phyloP scores from a whole-genome alignment of 2,888 invertebrate genomes.

The Holacanthella duospinosa region DNA sequence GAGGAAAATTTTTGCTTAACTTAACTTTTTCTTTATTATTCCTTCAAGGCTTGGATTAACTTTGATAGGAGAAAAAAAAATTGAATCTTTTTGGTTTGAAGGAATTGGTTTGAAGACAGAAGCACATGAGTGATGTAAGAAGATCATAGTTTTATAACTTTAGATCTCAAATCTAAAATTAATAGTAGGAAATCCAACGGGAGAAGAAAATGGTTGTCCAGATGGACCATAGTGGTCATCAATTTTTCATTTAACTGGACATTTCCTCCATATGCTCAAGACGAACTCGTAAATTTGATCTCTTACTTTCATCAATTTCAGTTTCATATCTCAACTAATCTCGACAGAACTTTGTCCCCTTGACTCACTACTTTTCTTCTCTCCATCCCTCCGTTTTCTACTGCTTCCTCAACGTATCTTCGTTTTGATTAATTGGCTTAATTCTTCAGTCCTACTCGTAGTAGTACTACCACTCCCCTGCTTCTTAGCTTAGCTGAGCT shows the following conservation, averaged over 20 bases:
- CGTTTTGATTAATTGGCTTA: neutral
- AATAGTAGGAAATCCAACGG: too few species aligned
- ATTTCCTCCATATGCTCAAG: neutral
- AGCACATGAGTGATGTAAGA: too few species aligned
- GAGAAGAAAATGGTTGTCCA: too few species aligned
- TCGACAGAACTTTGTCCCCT: neutral
- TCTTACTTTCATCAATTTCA: neutral
- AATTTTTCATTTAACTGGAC: slow-evolving; percentile 4
- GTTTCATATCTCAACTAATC: neutral
- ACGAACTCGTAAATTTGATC: neutral
- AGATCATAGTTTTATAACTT: too few species aligned
- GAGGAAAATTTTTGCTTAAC: too few species aligned
- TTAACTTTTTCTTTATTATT: too few species aligned
- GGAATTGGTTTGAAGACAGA: too few species aligned
- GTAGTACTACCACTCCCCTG: neutral
- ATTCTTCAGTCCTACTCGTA: neutral
- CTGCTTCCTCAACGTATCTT: neutral
- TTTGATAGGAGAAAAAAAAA: too few species aligned
- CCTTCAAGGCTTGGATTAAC: too few species aligned
- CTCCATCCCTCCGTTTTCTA: neutral
- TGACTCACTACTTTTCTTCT: neutral
- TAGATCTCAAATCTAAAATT: too few species aligned
- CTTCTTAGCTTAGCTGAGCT: too few species aligned
- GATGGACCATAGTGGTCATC: neutral
- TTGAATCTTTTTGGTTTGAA: too few species aligned